Evolutionary conservation across 92 coral and sea anemone genomes (phyloP), one percentile per base, ranked within the genome.

Genomic region (Porites lobata): DNA sequence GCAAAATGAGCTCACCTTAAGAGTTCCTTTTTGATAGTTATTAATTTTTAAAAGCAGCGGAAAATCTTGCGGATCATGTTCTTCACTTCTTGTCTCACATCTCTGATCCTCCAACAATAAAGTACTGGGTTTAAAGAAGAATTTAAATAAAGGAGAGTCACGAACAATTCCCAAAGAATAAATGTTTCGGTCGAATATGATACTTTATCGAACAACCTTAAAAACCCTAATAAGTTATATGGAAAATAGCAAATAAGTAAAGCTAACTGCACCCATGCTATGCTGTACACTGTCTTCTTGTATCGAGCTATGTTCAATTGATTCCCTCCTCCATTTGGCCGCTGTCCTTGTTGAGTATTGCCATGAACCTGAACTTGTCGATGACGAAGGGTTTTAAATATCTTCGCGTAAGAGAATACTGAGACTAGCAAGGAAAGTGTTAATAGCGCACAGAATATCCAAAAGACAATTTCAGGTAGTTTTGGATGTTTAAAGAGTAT

Each of bases 191-290:
- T 26, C 29, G 2, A 26, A 26, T n/a, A n/a, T n/a, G n/a, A n/a
- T n/a, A n/a, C n/a, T n/a, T 26, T 2, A 1, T 2, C 2, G n/a
- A n/a, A n/a, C 29, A 26, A 26, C 29, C 29, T 1, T 56, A n/a
- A n/a, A n/a, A n/a, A n/a, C n/a, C 15, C 0, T 1, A 14, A 0
- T 2, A 56, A 9, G 15, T 0, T 8, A 56, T 8, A 0, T 10
- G 61, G 61, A 56, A 14, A 0, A 0, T 56, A 56, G 17, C 61
- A 56, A 56, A 8, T 14, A 8, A 56, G 1, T 56, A 56, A 7
- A 7, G 61, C 15, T 8, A 56, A 56, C 61, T 56, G 61, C 11
- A 56, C 13, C 61, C 61, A 56, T 10, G 13, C 61, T 56, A 56
- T 11, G 61, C 61, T 56, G 15, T 10, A 56, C 11, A 56, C 61